Conservation (phyloP, 30 jellyfish, hydroid and myxozoan genomes). For the Turritopsis rubra region DNA sequence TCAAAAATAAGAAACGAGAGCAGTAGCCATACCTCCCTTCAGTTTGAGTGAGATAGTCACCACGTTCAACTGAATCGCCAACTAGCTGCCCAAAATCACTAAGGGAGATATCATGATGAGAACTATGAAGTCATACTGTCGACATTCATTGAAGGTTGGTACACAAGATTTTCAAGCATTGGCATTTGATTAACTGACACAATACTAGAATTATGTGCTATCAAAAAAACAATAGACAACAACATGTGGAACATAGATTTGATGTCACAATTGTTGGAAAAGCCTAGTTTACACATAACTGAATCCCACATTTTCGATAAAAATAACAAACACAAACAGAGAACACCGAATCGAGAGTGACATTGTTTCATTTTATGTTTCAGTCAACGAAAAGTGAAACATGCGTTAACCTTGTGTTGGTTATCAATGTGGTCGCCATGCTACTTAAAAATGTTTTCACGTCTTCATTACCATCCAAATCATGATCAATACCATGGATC, state of each 20-base stretch:
- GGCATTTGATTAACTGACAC: neutral
- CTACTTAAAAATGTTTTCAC: constrained; percentile 33
- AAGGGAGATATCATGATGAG: too few relatives aligned
- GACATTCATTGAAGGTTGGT: neutral
- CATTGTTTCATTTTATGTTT: neutral
- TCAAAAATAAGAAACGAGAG: too few relatives aligned
- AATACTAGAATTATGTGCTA: too few relatives aligned
- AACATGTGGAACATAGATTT: too few relatives aligned
- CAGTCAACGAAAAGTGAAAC: neutral
- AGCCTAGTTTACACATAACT: too few relatives aligned
- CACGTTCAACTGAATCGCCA: constrained; percentile 28
- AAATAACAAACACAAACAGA: too few relatives aligned
- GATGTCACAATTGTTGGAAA: too few relatives aligned
- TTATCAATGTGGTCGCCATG: constrained; percentile 40
- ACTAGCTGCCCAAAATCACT: constrained; percentile 42
- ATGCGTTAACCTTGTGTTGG: constrained; percentile 45
- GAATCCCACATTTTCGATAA: too few relatives aligned
- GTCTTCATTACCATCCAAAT: constrained; percentile 60
- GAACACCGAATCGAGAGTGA: too few relatives aligned
- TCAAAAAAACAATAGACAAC: too few relatives aligned
- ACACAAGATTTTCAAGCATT: neutral
- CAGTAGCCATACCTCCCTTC: constrained; percentile 16
- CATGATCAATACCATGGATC: constrained; percentile 44
- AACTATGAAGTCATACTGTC: neutral
- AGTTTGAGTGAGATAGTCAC: neutral